A percentile compares a stretch with the other conserved stretches of the same genome.
phyloP scores from a whole-genome alignment of 2,888 invertebrate genomes.

The Cataglyphis albicans region DNA sequence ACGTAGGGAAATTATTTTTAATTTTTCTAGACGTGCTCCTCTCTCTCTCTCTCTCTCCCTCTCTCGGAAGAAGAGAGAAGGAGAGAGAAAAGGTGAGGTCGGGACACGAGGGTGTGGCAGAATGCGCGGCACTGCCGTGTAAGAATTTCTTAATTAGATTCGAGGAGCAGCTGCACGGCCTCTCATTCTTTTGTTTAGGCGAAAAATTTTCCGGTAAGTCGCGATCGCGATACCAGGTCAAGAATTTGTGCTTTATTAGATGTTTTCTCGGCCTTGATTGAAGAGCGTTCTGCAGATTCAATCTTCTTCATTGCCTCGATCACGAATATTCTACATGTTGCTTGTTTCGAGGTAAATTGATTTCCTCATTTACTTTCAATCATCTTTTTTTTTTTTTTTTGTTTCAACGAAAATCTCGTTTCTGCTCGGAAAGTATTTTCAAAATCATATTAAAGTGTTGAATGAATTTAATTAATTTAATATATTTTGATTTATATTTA shows the following conservation, averaged over 20 bases:
- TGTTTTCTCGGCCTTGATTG: slow-evolving; percentile 30
- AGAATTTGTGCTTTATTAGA: slow-evolving; percentile 65
- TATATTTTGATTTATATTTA: slow-evolving; percentile 12
- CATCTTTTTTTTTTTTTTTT: background rate
- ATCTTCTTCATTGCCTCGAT: background rate
- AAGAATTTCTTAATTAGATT: slow-evolving; percentile 85
- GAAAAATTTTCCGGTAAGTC: slow-evolving; percentile 73
- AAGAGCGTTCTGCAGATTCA: background rate
- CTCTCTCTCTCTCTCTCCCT: slow-evolving; percentile 25
- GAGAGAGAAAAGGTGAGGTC: slow-evolving; percentile 65
- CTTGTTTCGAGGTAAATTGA: background rate
- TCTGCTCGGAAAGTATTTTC: background rate
- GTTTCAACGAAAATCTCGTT: background rate
- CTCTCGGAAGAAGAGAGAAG: slow-evolving; percentile 32
- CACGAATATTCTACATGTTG: background rate
- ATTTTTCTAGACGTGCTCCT: slow-evolving; percentile 77
- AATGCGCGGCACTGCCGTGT: slow-evolving; percentile 80
- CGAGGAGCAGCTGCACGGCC: slow-evolving; percentile 74
- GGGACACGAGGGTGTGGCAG: slow-evolving; percentile 69
- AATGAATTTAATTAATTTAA: background rate
- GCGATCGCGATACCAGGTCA: slow-evolving; percentile 60
- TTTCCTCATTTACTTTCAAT: background rate
- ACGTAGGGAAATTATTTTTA: slow-evolving; percentile 84
- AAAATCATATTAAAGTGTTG: background rate
- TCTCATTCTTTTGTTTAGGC: slow-evolving; percentile 76